Conservation (phyloP, 2,888 invertebrate species). For the Lycocerus yunnanus region DNA sequence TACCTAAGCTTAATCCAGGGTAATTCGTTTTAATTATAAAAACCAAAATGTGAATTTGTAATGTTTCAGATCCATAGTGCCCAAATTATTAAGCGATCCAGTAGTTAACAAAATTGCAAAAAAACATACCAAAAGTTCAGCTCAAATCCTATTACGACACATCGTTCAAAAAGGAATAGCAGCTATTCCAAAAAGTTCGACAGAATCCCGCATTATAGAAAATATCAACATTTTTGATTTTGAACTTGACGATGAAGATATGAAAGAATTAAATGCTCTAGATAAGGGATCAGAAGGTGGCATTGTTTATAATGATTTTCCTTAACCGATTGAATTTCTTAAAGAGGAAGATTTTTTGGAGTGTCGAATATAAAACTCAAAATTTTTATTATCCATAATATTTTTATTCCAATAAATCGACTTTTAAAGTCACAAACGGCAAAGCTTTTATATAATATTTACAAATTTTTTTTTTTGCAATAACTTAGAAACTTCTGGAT, state of each 20-base stretch:
- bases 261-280: slow-evolving; percentile 62
- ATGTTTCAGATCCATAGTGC: slow-evolving; percentile 61
- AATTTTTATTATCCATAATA: not conserved
- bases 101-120: slow-evolving; percentile 55
- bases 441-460: too few relatives aligned
- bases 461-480: too few relatives aligned
- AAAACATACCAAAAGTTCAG: slow-evolving; percentile 69
- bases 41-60: not conserved
- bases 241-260: slow-evolving; percentile 64
- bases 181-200: slow-evolving; percentile 85
- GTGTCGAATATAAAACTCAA: not conserved
- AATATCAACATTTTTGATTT: slow-evolving; percentile 81
- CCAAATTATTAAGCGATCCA: slow-evolving; percentile 69
- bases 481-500: too few relatives aligned
- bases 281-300: slow-evolving; percentile 69
- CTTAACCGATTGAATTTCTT: slow-evolving; percentile 57
- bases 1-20: slow-evolving; percentile 60
- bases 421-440: too few relatives aligned
- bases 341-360: not conserved
- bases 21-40: slow-evolving; percentile 42
- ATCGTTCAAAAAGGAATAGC: slow-evolving; percentile 72
- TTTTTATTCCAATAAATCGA: not conserved
- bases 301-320: slow-evolving; percentile 71
- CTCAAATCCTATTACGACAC: slow-evolving; percentile 75
- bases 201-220: slow-evolving; percentile 70